Conservation (phyloP, 2,888 invertebrate species). For the Diarsia dahlii region DNA sequence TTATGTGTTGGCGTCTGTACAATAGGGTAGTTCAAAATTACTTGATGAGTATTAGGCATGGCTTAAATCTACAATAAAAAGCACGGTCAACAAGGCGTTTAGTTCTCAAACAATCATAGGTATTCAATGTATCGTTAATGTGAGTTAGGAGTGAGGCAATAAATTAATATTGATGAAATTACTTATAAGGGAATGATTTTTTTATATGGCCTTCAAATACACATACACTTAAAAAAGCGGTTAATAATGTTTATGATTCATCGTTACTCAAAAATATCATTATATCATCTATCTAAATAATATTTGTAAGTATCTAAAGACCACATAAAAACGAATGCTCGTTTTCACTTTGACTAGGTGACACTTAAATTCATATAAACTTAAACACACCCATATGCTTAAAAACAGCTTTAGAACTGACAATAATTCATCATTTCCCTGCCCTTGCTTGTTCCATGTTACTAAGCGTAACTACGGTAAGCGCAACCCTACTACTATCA, state of each 20-base stretch:
- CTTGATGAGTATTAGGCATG: neutral
- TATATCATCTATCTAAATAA: too few relatives aligned
- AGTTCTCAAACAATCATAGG: constrained; percentile 35
- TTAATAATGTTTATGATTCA: too few relatives aligned
- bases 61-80: constrained; percentile 45
- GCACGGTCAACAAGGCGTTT: constrained; percentile 36
- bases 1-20: neutral
- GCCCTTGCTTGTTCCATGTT: too few relatives aligned
- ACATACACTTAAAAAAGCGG: too few relatives aligned
- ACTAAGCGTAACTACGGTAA: too few relatives aligned
- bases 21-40: neutral
- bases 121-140: constrained; percentile 39
- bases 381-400: too few relatives aligned
- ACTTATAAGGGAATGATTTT: constrained; percentile 19
- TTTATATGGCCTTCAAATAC: constrained; percentile 30
- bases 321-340: constrained; percentile 36
- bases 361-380: too few relatives aligned
- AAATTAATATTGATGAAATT: constrained; percentile 35
- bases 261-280: too few relatives aligned
- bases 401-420: too few relatives aligned
- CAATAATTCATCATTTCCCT: too few relatives aligned
- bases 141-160: constrained; percentile 58
- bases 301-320: constrained; percentile 12
- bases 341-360: too few relatives aligned
- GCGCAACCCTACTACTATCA: too few relatives aligned